Evolutionary conservation across 2,113 vertebrate genomes (phyloP), one percentile per base, ranked within the genome.

Genomic region (Seriola quinqueradiata): DNA sequence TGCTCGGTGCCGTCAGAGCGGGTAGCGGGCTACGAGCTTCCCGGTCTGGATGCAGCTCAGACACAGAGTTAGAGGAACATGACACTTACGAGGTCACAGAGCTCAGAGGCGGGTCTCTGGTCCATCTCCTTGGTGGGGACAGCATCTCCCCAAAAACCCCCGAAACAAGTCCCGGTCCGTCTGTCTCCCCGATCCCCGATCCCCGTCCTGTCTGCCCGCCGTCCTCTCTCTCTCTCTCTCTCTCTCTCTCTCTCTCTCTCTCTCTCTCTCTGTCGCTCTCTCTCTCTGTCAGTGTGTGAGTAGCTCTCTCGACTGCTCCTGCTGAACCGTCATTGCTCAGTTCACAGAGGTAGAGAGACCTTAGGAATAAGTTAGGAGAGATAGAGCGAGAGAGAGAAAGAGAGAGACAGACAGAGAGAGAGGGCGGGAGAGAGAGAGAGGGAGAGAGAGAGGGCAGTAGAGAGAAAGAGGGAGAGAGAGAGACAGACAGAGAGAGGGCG

Each of bases 101-200:
- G 40, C 40, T 75, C 17, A 66, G 32, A 38, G 17, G 38, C 8
- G 75, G 55, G 13, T 83, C 60, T 66, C 52, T 67, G 32, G 58
- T 79, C 76, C 72, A 83, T 81, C 55, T 77, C 54, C 68, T 73
- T 17, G 36, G 57, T 36, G 69, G 67, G 64, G 77, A 66, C 70
- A 61, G 73, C 85, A 90, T 90, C 73, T 85, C 85, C 44, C 36
- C 5, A 2, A 70, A 74, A 74, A 52, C 50, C 57, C 66, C 57
- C 1, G 10, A 14, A 14, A 52, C 12, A 46, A 59, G 16, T 79
- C 54, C 36, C 0, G 28, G 32, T 63, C 23, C 61, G 38, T 34
- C 44, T 42, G 55, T 50, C 28, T 55, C 21, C 23, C 7, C 14
- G 10, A 19, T 34, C 28, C 23, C 7, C 14, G 10, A 19, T 34